phyloP scores from a whole-genome alignment of 2,888 invertebrate genomes.

The Hyppa rectilinea region DNA sequence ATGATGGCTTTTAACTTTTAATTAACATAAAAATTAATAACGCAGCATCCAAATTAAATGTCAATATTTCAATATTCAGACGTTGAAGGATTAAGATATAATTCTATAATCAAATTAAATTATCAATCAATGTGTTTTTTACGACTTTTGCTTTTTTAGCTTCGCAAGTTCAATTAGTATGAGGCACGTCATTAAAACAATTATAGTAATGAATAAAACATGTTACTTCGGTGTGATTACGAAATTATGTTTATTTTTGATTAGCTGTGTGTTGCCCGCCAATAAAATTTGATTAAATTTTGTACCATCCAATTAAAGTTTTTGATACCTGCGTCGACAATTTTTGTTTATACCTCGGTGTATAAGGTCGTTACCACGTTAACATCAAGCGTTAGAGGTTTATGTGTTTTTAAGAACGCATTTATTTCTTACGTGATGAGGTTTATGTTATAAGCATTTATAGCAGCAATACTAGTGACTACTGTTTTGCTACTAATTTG shows the following conservation, averaged over 20 bases:
- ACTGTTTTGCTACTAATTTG: slow-evolving; percentile 47
- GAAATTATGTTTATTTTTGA: slow-evolving; percentile 72
- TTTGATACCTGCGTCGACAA: slow-evolving; percentile 62
- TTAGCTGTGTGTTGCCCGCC: slow-evolving; percentile 66
- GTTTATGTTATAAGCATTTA: slow-evolving; percentile 21
- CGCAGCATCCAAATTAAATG: slow-evolving; percentile 63
- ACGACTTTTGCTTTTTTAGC: slow-evolving; percentile 54
- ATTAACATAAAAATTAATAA: slow-evolving; percentile 60
- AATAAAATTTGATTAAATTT: slow-evolving; percentile 72
- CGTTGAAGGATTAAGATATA: slow-evolving; percentile 65
- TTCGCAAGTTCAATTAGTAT: slow-evolving; percentile 58
- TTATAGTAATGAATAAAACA: slow-evolving; percentile 69
- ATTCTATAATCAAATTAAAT: slow-evolving; percentile 68
- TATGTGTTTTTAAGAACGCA: slow-evolving; percentile 41
- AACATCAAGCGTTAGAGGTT: slow-evolving; percentile 41
- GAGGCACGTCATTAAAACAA: slow-evolving; percentile 66
- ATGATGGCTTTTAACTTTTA: slow-evolving; percentile 46
- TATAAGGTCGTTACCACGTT: slow-evolving; percentile 54
- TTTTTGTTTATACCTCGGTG: slow-evolving; percentile 62
- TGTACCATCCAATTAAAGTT: slow-evolving; percentile 67
- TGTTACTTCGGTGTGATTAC: slow-evolving; percentile 64
- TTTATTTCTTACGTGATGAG: slow-evolving; percentile 24
- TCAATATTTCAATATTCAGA: slow-evolving; percentile 67
- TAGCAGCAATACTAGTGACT: slow-evolving; percentile 22
- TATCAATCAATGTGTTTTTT: slow-evolving; percentile 63